Evolutionary conservation across 2,888 invertebrate genomes (phyloP).

Genomic region (Orthosia gothica): DNA sequence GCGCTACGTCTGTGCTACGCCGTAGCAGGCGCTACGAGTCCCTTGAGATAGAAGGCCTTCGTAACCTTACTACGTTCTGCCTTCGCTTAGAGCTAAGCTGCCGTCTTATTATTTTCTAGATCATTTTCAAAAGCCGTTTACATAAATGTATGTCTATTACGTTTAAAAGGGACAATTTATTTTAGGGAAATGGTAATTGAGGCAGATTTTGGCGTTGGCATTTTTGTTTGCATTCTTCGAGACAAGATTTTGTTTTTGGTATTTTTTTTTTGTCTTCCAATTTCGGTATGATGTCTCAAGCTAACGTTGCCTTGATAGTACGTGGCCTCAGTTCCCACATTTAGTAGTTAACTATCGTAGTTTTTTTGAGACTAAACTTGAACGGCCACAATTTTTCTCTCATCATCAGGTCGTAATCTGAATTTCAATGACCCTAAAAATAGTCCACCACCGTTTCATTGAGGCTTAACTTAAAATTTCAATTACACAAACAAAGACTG

Average conservation of each 20-base stretch:
- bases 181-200: neutral
- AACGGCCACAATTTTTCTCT: too few species aligned
- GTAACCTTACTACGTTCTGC: conserved; percentile 83
- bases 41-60: conserved; percentile 83
- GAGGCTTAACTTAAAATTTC: conserved; percentile 25
- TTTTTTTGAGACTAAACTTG: too few species aligned
- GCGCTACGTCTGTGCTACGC: conserved; percentile 85
- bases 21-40: conserved; percentile 87
- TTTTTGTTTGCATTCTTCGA: neutral
- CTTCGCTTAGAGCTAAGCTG: conserved; percentile 81
- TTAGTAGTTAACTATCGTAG: too few species aligned
- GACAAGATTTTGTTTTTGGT: neutral
- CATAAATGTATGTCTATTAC: conserved; percentile 59
- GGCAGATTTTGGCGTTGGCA: neutral
- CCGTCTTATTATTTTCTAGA: conserved; percentile 84
- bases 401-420: neutral
- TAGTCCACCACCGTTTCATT: neutral
- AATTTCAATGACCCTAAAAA: neutral
- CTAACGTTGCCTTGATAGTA: too few species aligned
- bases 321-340: too few species aligned
- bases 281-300: too few species aligned
- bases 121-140: conserved; percentile 74
- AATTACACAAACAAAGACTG: conserved; percentile 42
- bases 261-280: neutral
- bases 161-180: conserved; percentile 25